Base-by-base conservation (phyloP, 2,888 invertebrate genomes). In the Gastrophysa polygoni region DNA sequence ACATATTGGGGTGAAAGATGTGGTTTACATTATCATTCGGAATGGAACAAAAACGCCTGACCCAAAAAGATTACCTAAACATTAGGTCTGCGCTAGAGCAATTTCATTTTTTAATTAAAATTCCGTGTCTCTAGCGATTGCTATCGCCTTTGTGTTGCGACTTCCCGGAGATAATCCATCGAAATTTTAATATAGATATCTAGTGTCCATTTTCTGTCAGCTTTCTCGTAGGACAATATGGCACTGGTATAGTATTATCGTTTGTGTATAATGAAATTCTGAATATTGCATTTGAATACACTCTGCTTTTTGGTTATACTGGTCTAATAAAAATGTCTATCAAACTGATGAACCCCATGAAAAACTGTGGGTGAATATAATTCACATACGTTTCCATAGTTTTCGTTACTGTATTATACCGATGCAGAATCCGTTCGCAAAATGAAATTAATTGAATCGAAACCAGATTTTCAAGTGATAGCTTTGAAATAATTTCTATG, bases 71-170 rank as follows among this genome's bases (percentile, higher is more conserved):
- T 38, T 18, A 54, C 43, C 54, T 38, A 38, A 38, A 55, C 55
- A 34, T 55, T 56, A 28, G 29, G 46, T 28, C 29, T 1, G 21
- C 57, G 16, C 10, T 57, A 43, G 6, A 18, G 20, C 57, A 48
- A 47, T 47, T 57, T 57, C 21, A 57, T 57, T 47, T 57, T 56
- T 57, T 47, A 57, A 57, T 57, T 57, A 57, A 57, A 57, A 47
- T 57, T 57, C 48, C 34, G 28, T 16, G 47, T 46, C 46, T 57
- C 46, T 29, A 18, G 57, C 38, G 38, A 14, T 38, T 38, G 38
- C 11, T 11, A 38, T 38, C 38, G 38, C 38, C 14, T 38, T 38
- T 38, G 14, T 38, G 14, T 14, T 38, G 14, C 38, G 32, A 38
- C 38, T 38, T 38, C 11, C 38, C 14, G 14, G 38, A 38, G 38